Evolutionary conservation across 2,888 invertebrate species (phyloP), one percentile per base, ranked within the genome.

Genomic region (Argynnis bischoffii): DNA sequence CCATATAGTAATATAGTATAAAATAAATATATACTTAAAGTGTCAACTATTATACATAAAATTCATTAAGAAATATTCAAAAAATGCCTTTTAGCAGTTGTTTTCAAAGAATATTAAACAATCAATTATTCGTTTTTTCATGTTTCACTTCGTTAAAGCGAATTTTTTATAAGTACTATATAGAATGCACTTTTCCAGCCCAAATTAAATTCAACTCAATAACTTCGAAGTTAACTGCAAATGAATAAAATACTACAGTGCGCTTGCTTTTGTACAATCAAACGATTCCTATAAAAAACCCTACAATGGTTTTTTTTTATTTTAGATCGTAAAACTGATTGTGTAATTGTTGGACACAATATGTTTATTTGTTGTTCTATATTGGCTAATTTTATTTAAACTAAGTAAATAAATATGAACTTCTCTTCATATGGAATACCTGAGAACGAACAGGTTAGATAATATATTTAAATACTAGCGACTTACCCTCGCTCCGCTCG

Each of bases 181-280:
- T 46, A 55, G 61, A 41, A 66, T 55, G 66, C 35, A 50, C 61
- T 63, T 64, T 55, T 63, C 14, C 63, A 59, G 59, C 5, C 59
- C 59, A 64, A 63, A 61, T 72, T 64, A 68, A 70, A 70, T 60
- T 59, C 67, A 68, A 59, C 59, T 64, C 66, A 55, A 70, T 70
- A 68, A 70, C 66, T 66, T 56, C 67, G 61, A 70, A 66, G 68
- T 72, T 64, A 66, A 70, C 66, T 68, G 68, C 66, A 67, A 72
- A 66, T 69, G 66, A 63, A 69, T 63, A 67, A 72, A 71, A 69
- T 64, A 67, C 63, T 59, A 57, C 57, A 55, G 26, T 46, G 60
- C 67, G 60, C 67, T 67, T 67, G 67, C 67, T 65, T 65, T 70
- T 70, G 64, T 67, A 56, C 68, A 68, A 68, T 64, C 64, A 68